Evolutionary conservation across 2,888 invertebrate species (phyloP).

Genomic region (Glaucopsyche alexis): DNA sequence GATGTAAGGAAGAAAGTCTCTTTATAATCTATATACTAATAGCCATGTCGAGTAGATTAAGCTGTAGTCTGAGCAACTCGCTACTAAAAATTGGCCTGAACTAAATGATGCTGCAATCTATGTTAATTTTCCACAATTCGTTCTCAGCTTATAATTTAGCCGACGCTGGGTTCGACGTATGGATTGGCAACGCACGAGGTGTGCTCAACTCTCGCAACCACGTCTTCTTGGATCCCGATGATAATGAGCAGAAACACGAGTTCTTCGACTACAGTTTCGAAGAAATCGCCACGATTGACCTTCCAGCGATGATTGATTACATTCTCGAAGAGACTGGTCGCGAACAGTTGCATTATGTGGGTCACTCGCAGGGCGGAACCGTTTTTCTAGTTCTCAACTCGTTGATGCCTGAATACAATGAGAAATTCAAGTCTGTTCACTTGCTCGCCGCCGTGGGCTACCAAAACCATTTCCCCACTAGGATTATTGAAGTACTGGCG

Average conservation of each 20-base stretch:
- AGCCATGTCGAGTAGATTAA: too few relatives aligned
- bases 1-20: too few relatives aligned
- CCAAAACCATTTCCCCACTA: slow-evolving; percentile 50
- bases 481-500: slow-evolving; percentile 41
- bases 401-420: slow-evolving; percentile 81
- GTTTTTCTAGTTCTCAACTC: slow-evolving; percentile 82
- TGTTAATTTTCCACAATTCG: too few relatives aligned
- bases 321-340: slow-evolving; percentile 78
- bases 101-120: too few relatives aligned
- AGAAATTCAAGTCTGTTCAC: slow-evolving; percentile 78
- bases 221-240: slow-evolving; percentile 54
- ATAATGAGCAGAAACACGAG: slow-evolving; percentile 45
- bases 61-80: too few relatives aligned
- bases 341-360: slow-evolving; percentile 84
- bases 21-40: too few relatives aligned
- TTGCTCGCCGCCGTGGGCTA: slow-evolving; percentile 61
- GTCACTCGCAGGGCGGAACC: slow-evolving; percentile 86
- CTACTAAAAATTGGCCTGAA: too few relatives aligned
- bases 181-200: slow-evolving; percentile 89
- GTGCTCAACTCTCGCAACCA: slow-evolving; percentile 82
- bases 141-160: slow-evolving; percentile 68
- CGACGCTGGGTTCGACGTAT: slow-evolving; percentile 85
- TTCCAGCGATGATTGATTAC: slow-evolving; percentile 88
- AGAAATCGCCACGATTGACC: slow-evolving; percentile 86
- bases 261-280: slow-evolving; percentile 89